phyloP scores from a whole-genome alignment of 1,140 invertebrate species.

The Ostrea edulis region DNA sequence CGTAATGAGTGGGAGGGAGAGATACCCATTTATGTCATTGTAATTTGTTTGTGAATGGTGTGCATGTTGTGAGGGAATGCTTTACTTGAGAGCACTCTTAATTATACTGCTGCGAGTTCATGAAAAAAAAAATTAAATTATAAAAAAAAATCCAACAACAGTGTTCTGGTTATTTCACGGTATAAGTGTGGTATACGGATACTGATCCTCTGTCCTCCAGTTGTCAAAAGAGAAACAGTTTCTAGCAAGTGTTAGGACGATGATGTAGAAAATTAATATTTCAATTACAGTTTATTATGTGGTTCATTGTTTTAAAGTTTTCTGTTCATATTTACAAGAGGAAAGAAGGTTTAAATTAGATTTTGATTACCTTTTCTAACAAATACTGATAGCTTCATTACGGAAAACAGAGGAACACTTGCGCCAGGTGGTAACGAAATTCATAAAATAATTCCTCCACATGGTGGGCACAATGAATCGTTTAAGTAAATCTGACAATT shows the following conservation, averaged over 20 bases:
- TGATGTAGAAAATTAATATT: not conserved
- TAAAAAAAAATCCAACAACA: too few relatives aligned
- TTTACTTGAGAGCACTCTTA: too few relatives aligned
- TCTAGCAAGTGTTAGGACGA: not conserved
- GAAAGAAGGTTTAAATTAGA: not conserved
- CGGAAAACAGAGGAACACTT: not conserved
- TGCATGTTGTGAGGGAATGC: too few relatives aligned
- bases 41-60: too few relatives aligned
- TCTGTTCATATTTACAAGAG: too few relatives aligned
- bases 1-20: too few relatives aligned
- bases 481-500: conserved; percentile 17
- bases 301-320: not conserved
- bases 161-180: too few relatives aligned
- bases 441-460: conserved; percentile 22
- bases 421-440: conserved; percentile 27
- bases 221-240: not conserved
- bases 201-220: too few relatives aligned
- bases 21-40: too few relatives aligned
- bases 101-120: too few relatives aligned
- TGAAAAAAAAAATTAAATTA: too few relatives aligned
- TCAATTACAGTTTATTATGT: not conserved
- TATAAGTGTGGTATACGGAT: too few relatives aligned
- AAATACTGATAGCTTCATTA: not conserved
- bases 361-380: not conserved
- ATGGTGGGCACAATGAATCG: conserved; percentile 13